Evolutionary conservation across 2,113 vertebrate genomes (phyloP).

Genomic region (Hyperoodon ampullatus): DNA sequence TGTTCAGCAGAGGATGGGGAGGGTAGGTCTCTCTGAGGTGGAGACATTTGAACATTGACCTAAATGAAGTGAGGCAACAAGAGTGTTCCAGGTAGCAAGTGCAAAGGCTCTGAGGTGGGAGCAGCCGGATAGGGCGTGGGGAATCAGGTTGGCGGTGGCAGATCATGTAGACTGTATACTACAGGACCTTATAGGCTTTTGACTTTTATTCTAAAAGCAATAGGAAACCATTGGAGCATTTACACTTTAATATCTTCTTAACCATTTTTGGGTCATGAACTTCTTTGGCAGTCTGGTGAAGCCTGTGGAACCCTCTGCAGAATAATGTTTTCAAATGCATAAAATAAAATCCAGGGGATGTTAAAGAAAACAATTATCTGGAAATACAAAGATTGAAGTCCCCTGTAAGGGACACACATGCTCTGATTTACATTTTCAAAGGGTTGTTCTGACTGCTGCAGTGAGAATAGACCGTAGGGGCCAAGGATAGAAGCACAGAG

Average conservation of each 20-base stretch:
- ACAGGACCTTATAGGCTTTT: not conserved
- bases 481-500: not conserved
- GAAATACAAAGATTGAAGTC: not conserved
- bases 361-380: slow-evolving; percentile 51
- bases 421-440: slow-evolving; percentile 42
- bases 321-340: slow-evolving; percentile 29
- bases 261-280: not conserved
- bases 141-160: not conserved
- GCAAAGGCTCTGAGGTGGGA: not conserved
- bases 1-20: not conserved
- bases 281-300: not conserved
- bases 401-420: not conserved
- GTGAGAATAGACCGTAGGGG: not conserved
- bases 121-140: accelerated
- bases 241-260: not conserved
- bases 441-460: not conserved
- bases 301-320: not conserved
- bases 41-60: not conserved
- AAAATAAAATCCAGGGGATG: slow-evolving; percentile 33
- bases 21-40: not conserved
- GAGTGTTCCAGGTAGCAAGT: not conserved
- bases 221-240: not conserved
- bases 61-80: not conserved
- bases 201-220: not conserved
- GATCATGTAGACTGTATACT: accelerated